Percentiles rank a stretch among this genome's conserved stretches.
Evolutionary conservation across 2,888 invertebrate species (phyloP).

Genomic region (Deilephila porcellus): DNA sequence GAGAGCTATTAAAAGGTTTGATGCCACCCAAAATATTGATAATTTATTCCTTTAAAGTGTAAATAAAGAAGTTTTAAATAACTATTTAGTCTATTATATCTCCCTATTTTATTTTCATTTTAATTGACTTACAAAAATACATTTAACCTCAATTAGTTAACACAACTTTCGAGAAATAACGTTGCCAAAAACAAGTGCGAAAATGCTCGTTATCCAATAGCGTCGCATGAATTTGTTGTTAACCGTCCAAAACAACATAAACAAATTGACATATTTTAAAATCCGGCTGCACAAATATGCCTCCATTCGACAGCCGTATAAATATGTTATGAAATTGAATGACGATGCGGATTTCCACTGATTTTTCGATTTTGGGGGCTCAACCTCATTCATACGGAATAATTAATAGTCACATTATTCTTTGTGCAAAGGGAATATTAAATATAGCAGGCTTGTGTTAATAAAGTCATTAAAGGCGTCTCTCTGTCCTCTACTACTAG

Average conservation of each 20-base stretch:
- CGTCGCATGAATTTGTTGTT: neutral
- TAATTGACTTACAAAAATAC: too few species aligned
- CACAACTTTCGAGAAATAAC: neutral
- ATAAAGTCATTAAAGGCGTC: neutral
- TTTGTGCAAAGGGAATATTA: neutral
- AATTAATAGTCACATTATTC: neutral
- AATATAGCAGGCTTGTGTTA: neutral
- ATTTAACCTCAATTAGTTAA: neutral
- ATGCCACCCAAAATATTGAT: neutral
- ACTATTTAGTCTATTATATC: too few species aligned
- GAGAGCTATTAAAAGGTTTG: neutral
- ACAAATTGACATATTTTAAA: constrained; percentile 1
- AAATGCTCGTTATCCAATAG: neutral
- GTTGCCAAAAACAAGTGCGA: neutral
- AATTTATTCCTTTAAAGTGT: too few species aligned
- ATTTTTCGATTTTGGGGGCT: neutral
- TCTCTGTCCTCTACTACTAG: too few species aligned
- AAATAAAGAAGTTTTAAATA: too few species aligned
- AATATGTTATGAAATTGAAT: constrained; percentile 1
- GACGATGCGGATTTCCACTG: neutral
- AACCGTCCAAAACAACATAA: neutral
- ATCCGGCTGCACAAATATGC: neutral
- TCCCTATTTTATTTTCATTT: too few species aligned
- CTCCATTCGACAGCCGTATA: neutral
- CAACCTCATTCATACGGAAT: neutral